Base-by-base conservation (phyloP, 2,797 vertebrate genomes). In the Thaleichthys pacificus region DNA sequence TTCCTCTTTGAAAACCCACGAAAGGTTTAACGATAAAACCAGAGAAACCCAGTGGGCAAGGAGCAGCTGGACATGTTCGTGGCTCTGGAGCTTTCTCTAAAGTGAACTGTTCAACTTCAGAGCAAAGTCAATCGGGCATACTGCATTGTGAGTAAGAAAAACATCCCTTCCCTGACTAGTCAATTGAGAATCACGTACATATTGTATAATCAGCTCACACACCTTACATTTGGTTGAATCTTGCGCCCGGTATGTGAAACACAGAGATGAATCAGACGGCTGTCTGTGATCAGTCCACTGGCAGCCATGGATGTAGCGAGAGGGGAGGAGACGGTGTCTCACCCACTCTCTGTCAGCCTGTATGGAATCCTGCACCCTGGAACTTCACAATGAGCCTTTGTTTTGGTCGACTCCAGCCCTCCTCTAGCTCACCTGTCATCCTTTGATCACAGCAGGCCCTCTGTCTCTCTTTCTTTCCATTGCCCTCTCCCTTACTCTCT, bases 321-420 rank as follows among this genome's bases (percentile, higher is more conserved):
- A 84, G 81, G 67, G 87, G 89, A 77, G 89, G 89, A 87, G 86
- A 80, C 81, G 79, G 73, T 6, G 85, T 88, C 87, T 82, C 75
- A 82, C 42, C 64, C 81, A 72, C 75, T 89, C 78, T 89, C 84
- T 71, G 81, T 89, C 85, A 90, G 75, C 80, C 42, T 21, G 72
- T 58, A 14, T 81, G 79, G 77, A 85, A 80, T 79, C 79, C 75
- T 67, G 75, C 84, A 80, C 87, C 58, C 17, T 84, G 86, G 84
- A 91, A 87, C 85, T 85, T 91, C 80, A 86, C 86, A 92, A 89
- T 71, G 82, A 89, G 83, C 78, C 88, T 92, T 93, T 93, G 91
- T 92, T 91, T 90, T 84, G 85, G 86, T 86, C 79, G 85, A 78
- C 81, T 87, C 82, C 70, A 89, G 86, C 89, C 89, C 90, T 92